Evolutionary conservation across 1,140 invertebrate species (phyloP), one percentile per base, ranked within the genome.

Genomic region (Cydia splendana): DNA sequence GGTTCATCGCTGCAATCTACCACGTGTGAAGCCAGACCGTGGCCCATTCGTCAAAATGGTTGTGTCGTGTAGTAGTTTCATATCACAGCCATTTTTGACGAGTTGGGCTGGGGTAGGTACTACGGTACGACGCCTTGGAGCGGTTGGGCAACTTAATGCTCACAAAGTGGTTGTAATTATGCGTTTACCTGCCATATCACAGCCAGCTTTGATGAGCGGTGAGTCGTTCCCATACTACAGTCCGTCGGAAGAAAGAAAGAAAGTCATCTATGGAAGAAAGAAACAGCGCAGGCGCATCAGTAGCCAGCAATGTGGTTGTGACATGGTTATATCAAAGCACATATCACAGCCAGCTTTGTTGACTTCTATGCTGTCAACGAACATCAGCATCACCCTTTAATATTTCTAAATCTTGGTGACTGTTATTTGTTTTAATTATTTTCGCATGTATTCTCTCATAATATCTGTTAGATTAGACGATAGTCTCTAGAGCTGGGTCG

Each of bases 271-370:
- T 34, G n/a, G 65, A 57, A 76, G 13, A 67, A 18, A 65, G 62
- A 48, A 51, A 42, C 28, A 34, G 20, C 18, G 9, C n/a, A 62
- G 51, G 65, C 45, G 67, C 53, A 74, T 69, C 45, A 67, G 75
- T n/a, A 28, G 88, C 48, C 85, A 80, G 80, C 88, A 92, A 89
- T 87, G 87, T 82, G 89, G 87, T 75, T 88, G 91, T 91, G 90
- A 84, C 74, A 81, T 93, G 89, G 76, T 80, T 74, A 24, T 18
- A 28, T 53, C 42, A 10, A 69, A 45, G 34, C n/a, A 69, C 91
- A 93, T 93, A 93, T 93, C 91, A 93, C 91, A 93, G 91, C 91
- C 91, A 93, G 91, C 91, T 93, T 93, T 93, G 91, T 93, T 93
- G 91, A 93, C 89, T 93, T 82, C 79, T 77, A 80, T 65, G 80